These are phyloP conservation scores for Atherix ibis DNA, from an alignment of 2,888 invertebrate species.

Conservation along the genomic window DNA sequence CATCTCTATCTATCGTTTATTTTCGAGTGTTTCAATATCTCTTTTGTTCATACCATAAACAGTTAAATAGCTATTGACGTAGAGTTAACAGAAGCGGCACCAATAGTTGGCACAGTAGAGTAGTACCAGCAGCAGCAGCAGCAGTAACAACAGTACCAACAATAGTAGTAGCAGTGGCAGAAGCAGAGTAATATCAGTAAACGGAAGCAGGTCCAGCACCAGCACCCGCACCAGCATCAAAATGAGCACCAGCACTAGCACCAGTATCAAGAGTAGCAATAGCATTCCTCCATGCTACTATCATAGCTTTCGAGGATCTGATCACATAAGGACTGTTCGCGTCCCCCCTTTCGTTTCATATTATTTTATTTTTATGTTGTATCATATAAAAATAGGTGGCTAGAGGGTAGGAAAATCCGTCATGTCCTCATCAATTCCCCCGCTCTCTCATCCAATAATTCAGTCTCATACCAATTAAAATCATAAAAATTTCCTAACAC, in stretches of 20 bases:
- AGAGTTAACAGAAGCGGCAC: constrained; percentile 1
- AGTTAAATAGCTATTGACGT: too few relatives aligned
- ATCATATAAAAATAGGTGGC: too few relatives aligned
- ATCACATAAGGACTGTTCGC: too few relatives aligned
- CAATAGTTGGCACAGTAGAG: constrained; percentile 1
- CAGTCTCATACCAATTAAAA: constrained; percentile 10
- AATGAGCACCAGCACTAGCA: constrained; percentile 4
- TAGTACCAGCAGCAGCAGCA: constrained; percentile 5
- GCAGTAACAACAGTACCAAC: constrained; percentile 7
- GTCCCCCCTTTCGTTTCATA: too few relatives aligned
- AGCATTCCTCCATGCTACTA: too few relatives aligned
- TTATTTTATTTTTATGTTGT: too few relatives aligned
- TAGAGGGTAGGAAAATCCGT: too few relatives aligned
- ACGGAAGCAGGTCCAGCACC: constrained; percentile 2
- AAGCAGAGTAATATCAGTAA: constrained; percentile 3
- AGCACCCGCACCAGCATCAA: constrained; percentile 4
- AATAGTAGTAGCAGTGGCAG: neutral
- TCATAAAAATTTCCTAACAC: constrained; percentile 15
- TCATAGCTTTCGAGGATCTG: too few relatives aligned
- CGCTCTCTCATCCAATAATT: constrained; percentile 6
- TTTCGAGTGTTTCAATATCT: too few relatives aligned
- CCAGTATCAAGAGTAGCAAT: too few relatives aligned
- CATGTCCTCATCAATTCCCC: neutral
- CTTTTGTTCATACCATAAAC: too few relatives aligned
- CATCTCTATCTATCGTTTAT: too few relatives aligned